Conservation (phyloP, 2,797 vertebrate species). For the Atherinosoma microstoma region DNA sequence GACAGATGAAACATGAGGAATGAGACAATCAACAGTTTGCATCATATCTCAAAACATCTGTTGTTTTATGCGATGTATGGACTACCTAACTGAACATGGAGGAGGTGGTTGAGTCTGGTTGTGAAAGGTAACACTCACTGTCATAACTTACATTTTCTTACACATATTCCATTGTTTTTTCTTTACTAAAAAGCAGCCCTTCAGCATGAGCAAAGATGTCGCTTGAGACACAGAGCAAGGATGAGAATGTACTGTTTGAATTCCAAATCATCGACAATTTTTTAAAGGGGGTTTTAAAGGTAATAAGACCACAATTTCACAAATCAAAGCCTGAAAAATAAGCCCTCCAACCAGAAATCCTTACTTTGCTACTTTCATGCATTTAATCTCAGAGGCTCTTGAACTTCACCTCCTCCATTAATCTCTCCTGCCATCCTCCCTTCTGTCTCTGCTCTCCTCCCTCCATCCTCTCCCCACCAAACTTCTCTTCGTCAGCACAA, state of each 20-base stretch:
- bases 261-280: neutral
- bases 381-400: slow-evolving; percentile 40
- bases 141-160: slow-evolving; percentile 10
- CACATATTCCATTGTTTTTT: neutral
- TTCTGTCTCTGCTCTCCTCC: slow-evolving; percentile 45
- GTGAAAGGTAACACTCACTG: slow-evolving; percentile 1
- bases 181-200: neutral
- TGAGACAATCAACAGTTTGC: slow-evolving; percentile 8
- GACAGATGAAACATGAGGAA: slow-evolving; percentile 21
- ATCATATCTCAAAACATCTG: slow-evolving; percentile 32
- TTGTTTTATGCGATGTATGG: slow-evolving; percentile 21
- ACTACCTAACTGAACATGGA: neutral
- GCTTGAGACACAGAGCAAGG: neutral
- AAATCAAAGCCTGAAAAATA: slow-evolving; percentile 6
- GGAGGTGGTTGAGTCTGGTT: slow-evolving; percentile 11
- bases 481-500: slow-evolving; percentile 80
- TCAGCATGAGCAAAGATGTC: neutral
- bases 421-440: slow-evolving; percentile 42
- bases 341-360: neutral
- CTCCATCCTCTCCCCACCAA: slow-evolving; percentile 45
- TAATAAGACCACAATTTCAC: neutral
- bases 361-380: neutral
- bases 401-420: slow-evolving; percentile 51
- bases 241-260: neutral
- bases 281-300: neutral